These are phyloP conservation scores for Amblyjoppa fuscipennis DNA, from an alignment of 2,888 invertebrate species.

Conservation along the genomic window DNA sequence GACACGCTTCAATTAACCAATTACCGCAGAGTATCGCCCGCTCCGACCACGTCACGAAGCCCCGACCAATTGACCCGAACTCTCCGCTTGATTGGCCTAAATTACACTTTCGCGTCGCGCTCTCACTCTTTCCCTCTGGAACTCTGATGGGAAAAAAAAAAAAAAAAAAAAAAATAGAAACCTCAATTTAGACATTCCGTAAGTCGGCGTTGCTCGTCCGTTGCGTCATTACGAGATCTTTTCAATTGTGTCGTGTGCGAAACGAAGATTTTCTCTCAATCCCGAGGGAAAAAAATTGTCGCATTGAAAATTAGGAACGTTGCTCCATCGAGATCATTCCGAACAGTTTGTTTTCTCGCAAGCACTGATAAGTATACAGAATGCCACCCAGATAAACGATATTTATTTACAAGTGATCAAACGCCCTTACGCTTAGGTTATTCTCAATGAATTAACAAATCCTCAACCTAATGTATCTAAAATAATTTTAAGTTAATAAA, in stretches of 20 bases:
- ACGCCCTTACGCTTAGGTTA: no score
- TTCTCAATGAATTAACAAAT: no score
- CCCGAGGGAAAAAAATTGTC: not conserved
- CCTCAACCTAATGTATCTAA: no score
- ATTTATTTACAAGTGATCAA: no score
- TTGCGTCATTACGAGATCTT: constrained; percentile 5
- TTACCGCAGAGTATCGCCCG: constrained; percentile 68
- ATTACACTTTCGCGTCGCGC: constrained; percentile 69
- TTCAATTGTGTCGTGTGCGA: not conserved
- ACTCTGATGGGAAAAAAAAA: not conserved
- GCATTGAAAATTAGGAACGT: not conserved
- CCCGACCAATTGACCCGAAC: constrained; percentile 71
- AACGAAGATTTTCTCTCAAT: not conserved
- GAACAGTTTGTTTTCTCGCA: not conserved
- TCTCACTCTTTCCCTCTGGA: constrained; percentile 40
- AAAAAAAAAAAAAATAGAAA: constrained; percentile 7
- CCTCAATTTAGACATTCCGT: constrained; percentile 27
- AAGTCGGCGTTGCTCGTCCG: constrained; percentile 8
- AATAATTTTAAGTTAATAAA: no score
- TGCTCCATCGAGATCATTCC: not conserved
- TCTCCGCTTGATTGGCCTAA: constrained; percentile 70
- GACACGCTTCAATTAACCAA: constrained; percentile 72
- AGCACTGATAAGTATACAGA: no score
- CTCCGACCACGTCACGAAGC: constrained; percentile 69
- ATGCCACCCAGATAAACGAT: no score